phyloP scores from a whole-genome alignment of 2,797 vertebrate species.

The Pseudomugil gertrudae region DNA sequence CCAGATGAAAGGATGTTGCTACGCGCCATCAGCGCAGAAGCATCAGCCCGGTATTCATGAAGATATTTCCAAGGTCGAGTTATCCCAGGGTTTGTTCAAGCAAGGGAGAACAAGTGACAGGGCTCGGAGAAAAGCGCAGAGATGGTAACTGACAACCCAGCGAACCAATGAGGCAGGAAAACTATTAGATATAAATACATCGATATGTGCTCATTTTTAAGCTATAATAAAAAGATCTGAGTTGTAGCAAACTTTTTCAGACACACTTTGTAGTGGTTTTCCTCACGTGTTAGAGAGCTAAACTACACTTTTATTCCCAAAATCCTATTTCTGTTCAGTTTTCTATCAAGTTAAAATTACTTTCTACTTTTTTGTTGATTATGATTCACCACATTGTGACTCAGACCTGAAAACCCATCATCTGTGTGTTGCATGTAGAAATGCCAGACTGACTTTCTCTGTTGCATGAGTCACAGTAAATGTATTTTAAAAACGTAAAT shows the following conservation, averaged over 20 bases:
- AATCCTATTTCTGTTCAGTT: conserved; percentile 2
- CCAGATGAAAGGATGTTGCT: conserved; percentile 9
- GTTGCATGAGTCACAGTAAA: conserved; percentile 46
- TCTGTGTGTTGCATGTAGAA: neutral
- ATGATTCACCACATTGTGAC: conserved; percentile 44
- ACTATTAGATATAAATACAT: too few species aligned
- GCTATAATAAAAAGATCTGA: neutral
- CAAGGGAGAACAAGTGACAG: conserved; percentile 21
- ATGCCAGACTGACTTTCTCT: conserved; percentile 42
- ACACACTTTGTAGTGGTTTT: neutral
- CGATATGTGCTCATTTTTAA: neutral
- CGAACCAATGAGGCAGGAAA: too few species aligned
- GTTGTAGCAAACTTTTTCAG: neutral
- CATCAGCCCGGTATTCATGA: conserved; percentile 15
- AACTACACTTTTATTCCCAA: neutral
- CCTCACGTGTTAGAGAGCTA: neutral
- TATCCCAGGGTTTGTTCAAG: conserved; percentile 17
- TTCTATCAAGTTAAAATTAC: conserved; percentile 5
- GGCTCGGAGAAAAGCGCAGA: neutral
- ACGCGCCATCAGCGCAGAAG: conserved; percentile 3
- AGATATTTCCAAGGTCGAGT: conserved; percentile 37
- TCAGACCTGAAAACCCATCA: conserved; percentile 42
- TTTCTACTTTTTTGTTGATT: conserved; percentile 25
- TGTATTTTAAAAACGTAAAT: conserved; percentile 27
- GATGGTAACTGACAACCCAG: neutral